Evolutionary conservation across 2,113 vertebrate genomes (phyloP).

Genomic region (Cricetomys ansorgei): DNA sequence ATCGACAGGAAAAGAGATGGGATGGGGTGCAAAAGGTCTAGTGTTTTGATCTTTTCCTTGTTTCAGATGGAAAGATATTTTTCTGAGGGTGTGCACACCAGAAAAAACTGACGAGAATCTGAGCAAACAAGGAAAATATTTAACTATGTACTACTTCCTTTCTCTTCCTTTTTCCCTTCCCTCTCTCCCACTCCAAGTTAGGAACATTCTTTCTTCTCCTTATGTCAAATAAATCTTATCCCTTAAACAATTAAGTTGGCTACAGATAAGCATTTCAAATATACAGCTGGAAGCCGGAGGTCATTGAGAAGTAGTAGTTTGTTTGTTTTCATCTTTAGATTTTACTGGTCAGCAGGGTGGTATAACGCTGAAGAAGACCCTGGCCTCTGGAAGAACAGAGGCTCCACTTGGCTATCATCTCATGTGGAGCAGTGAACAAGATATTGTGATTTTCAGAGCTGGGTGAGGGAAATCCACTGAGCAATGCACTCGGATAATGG

Average conservation of each 20-base stretch:
- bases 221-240: neutral
- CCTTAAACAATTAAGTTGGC: neutral
- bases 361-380: neutral
- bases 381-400: neutral
- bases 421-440: neutral
- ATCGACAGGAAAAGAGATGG: neutral
- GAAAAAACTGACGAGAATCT: constrained; percentile 1
- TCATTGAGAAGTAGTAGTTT: neutral
- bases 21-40: neutral
- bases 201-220: neutral
- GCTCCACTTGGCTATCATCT: neutral
- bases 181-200: neutral
- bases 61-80: constrained; percentile 24
- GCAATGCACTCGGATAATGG: neutral
- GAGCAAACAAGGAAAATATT: constrained; percentile 8
- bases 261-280: neutral
- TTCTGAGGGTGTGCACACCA: neutral
- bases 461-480: neutral
- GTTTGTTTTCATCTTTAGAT: neutral
- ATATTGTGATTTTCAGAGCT: neutral
- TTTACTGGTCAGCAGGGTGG: neutral
- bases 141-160: neutral
- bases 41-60: neutral
- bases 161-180: neutral
- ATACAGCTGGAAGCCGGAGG: neutral